Base-by-base conservation (phyloP, 2,113 vertebrate genomes). In the Alligator sinensis region DNA sequence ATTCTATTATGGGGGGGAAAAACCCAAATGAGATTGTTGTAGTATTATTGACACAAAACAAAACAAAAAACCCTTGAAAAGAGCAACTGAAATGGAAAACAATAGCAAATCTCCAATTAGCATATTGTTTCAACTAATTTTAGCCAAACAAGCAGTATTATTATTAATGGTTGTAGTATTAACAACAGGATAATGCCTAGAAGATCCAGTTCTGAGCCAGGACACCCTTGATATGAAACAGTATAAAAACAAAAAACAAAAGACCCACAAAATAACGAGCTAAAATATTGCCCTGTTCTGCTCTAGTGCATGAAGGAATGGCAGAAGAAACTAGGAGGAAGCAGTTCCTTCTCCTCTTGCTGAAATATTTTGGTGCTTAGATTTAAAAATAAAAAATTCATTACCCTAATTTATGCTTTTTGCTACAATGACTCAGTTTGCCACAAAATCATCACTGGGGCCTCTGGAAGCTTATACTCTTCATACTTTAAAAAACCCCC, bases 71-170 rank as follows among this genome's bases (percentile, higher is more conserved):
- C 7, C 38, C 38, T 38, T 38, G 38, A 38, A 38, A 38, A 38
- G 38, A 38, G 4, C 38, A 38, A 38, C 6, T 80, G 72, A 77
- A n/a, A 15, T 21, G 2, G 11, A 11, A 10, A 28, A 62, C 13
- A 60, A 11, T 9, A 78, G 5, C 28, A 38, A 38, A 38, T 89
- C 10, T 79, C 24, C 91, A 84, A 28, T 3, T 5, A 90, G 21
- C 6, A 76, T 59, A 84, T 92, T 17, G 59, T 92, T 95, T 95
- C 27, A 84, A 13, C 19, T 86, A 79, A 13, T 82, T 92, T 82
- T 77, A 19, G 4, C 9, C 15, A 63, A 0, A 30, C 68, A 10
- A 88, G 28, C 84, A 3, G 4, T 21, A 77, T 55, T 1, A 80
- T 34, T 30, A 88, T 38, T 38, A 38, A 38, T 38, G 38, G 38